Base-by-base conservation (phyloP, 2,113 vertebrate species). In the Oncorhynchus kisutch region DNA sequence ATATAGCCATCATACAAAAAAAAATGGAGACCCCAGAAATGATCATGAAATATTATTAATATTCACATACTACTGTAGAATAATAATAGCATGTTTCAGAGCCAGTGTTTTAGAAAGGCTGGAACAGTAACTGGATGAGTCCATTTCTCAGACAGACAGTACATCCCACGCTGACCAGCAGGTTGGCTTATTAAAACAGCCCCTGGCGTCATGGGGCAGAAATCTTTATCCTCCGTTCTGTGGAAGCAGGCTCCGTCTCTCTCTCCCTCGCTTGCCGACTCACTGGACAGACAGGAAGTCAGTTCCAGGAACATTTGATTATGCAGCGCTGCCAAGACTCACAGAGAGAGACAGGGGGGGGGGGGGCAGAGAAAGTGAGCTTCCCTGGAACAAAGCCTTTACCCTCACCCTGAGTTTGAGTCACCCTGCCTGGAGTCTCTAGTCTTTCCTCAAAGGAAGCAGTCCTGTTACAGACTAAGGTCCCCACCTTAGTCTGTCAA, bases 221-320 rank as follows among this genome's bases (percentile, higher is more conserved):
- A 54, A 62, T 76, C 70, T 79, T 84, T 79, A 86, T 84, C 79
- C 78, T 67, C 16, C 73, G 51, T 54, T 54, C 68, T 65, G 9
- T 27, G 18, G 70, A 80, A 78, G 72, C 39, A 45, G n/a, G 45
- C 77, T 85, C 72, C 74, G 62, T 75, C 60, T 76, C 77, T 9
- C 62, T 31, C 24, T 27, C 64, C 25, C 64, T 54, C 5, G 3
- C 51, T 54, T 18, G 51, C 16, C 16, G 51, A 54, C 51, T 54
- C 51, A 18, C 51, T 54, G n/a, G 64, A 66, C 64, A 62, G 72
- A 76, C 80, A 78, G 78, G 80, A 84, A 84, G 75, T 72, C 75
- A 72, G 82, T 86, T 84, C 85, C 85, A 76, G 85, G 73, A 86
- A 84, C 79, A 80, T 81, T 82, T 86, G 85, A 82, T 84, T 82